Percentiles rank a stretch among this genome's conserved stretches.
phyloP scores from a whole-genome alignment of 2,888 invertebrate species.

The Anoplius nigerrimus region DNA sequence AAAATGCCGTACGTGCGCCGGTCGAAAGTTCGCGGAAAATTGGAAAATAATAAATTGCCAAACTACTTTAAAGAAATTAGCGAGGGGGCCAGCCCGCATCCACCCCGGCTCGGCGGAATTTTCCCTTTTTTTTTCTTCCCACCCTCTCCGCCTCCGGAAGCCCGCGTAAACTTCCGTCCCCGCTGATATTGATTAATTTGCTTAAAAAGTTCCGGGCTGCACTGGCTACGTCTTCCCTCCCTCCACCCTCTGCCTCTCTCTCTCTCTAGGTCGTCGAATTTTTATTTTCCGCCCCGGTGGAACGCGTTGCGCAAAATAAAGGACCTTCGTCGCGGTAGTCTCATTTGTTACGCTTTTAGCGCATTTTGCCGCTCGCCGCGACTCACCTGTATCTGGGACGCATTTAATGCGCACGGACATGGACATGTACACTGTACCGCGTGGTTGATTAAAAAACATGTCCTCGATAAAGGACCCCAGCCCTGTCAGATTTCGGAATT shows the following conservation, averaged over 20 bases:
- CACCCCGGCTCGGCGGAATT: conserved; percentile 34
- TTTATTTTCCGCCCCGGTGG: conserved; percentile 27
- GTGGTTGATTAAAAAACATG: too few relatives aligned
- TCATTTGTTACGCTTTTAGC: too few relatives aligned
- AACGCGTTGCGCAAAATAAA: not conserved
- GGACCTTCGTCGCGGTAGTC: too few relatives aligned
- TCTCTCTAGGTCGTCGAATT: conserved; percentile 16
- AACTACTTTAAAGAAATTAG: conserved; percentile 72
- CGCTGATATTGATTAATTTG: conserved; percentile 70
- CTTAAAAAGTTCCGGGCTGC: conserved; percentile 66
- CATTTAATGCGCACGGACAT: too few relatives aligned
- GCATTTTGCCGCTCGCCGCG: not conserved
- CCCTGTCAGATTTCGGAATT: not conserved
- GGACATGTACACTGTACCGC: too few relatives aligned
- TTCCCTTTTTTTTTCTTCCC: conserved; percentile 30
- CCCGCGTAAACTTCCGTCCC: conserved; percentile 63
- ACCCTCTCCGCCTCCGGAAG: conserved; percentile 28
- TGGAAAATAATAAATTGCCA: conserved; percentile 72
- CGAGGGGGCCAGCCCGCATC: conserved; percentile 57
- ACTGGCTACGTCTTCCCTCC: conserved; percentile 40
- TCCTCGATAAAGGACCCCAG: too few relatives aligned
- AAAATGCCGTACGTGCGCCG: conserved; percentile 41
- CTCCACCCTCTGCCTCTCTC: conserved; percentile 23
- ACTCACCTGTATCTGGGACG: too few relatives aligned
- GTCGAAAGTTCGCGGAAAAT: conserved; percentile 62